Base-by-base conservation (phyloP, 2,113 vertebrate genomes). In the Sprattus sprattus region DNA sequence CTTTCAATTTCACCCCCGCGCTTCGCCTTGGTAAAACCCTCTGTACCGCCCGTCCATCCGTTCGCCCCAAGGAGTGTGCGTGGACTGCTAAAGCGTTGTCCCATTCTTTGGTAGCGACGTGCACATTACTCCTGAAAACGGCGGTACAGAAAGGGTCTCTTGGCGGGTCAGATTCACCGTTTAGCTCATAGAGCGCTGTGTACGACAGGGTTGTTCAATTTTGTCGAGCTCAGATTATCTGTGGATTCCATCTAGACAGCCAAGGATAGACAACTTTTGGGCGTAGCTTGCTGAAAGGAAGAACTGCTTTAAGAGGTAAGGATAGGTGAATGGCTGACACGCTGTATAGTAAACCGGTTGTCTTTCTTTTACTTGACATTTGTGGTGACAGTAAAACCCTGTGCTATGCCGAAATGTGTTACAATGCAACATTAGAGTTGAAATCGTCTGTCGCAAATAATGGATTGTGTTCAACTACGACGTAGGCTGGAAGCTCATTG, bases 1-100 rank as follows among this genome's bases (percentile, higher is more conserved):
- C 92, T 94, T 95, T 95, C 92, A 93, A 88, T 92, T 93, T 88
- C 87, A 89, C 88, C 89, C 89, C 92, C 92, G 93, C 89, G 85
- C 90, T 87, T 45, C 75, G 89, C 86, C 71, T 44, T 90, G 90
- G 83, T 85, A 85, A 90, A 90, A 81, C 71, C 89, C 89, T 28
- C 89, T 87, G 89, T 89, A 89, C 87, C 39, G 25, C 44, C 75
- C 90, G 86, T 84, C 83, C 45, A 80, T 82, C 88, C 47, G 86
- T 81, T 82, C 64, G 89, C 25, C 87, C 28, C 78, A n/a, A 85
- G 9, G 83, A 54, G 89, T 85, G 87, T 84, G 87, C 75, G 90
- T 78, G 84, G 64, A 89, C 88, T 80, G 88, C 86, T 64, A 84
- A 83, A 92, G 91, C 92, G 90, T 90, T 89, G 89, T 91, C 92